Evolutionary conservation across 2,888 invertebrate species (phyloP).

Genomic region (Habrosyne pyritoides): DNA sequence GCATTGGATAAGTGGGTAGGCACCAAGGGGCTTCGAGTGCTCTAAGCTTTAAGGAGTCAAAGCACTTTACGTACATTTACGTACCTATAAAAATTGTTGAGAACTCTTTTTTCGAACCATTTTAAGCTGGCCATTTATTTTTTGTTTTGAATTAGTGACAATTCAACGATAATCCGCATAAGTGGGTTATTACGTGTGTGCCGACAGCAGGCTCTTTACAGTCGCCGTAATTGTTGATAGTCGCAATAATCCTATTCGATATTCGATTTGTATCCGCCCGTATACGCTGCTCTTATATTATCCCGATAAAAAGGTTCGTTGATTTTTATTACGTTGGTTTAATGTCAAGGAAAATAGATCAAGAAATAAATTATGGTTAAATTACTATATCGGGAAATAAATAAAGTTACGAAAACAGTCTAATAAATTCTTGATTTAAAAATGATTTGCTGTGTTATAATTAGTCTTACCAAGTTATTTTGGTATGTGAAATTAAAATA

Average conservation of each 20-base stretch:
- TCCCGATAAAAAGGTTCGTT: neutral
- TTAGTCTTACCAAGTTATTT: too few species aligned
- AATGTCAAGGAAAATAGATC: neutral
- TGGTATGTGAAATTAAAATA: too few species aligned
- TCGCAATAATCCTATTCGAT: neutral
- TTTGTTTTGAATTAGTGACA: neutral
- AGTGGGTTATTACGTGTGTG: neutral
- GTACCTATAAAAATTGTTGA: neutral
- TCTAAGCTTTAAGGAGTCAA: constrained; percentile 26
- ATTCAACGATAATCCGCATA: neutral
- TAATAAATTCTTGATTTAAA: too few species aligned
- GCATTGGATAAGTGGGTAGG: constrained; percentile 30
- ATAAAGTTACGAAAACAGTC: too few species aligned
- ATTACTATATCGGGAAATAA: too few species aligned
- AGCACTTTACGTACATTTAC: constrained; percentile 20
- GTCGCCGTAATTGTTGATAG: neutral
- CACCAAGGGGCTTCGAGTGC: constrained; percentile 28
- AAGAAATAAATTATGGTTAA: neutral
- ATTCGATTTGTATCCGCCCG: neutral
- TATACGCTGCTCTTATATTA: neutral
- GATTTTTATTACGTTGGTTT: neutral
- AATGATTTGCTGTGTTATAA: too few species aligned
- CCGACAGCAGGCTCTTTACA: neutral
- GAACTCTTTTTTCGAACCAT: neutral
- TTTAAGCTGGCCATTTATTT: neutral